Base-by-base conservation (phyloP, 2,113 vertebrate species). In the Brachyistius frenatus region DNA sequence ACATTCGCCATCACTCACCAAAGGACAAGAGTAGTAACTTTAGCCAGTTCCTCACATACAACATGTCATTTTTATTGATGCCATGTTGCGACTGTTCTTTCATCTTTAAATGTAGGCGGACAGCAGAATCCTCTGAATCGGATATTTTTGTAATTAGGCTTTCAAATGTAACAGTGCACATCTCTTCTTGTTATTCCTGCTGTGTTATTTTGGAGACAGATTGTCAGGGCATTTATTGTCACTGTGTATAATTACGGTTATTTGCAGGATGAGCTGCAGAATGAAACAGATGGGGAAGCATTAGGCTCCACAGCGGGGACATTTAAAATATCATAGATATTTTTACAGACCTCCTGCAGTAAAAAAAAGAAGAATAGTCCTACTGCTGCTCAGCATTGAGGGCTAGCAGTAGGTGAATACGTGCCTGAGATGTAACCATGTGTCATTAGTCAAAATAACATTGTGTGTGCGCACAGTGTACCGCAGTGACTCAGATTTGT, bases 211-310 rank as follows among this genome's bases (percentile, higher is more conserved):
- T 30, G 14, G 31, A 57, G 50, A 66, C 31, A 69, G 58, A 78
- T 69, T 63, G 46, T 50, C 73, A 37, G 55, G 37, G 66, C 72
- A 79, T 76, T 30, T 64, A 53, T 32, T n/a, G 46, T 66, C 62
- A 66, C 70, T 66, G 50, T 75, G 39, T 64, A 49, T 80, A 80
- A 88, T 80, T 75, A 16, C 33, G 15, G 36, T 46, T 52, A 69
- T 85, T 83, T 46, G 75, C 71, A 75, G 63, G 33, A 79, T 66
- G 78, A 76, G 36, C 65, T 66, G 73, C 72, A 66, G 31, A 71
- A 74, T 74, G 49, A 72, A 78, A 83, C 1, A 9, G 56, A 80
- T 50, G 63, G 50, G 36, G 69, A 33, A 57, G 36, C 36, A 58
- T 76, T 75, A 62, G 16, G 55, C 56, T 73, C 30, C 58, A 63